A percentile compares a stretch with the other conserved stretches of the same genome.
Evolutionary conservation across 1,140 invertebrate species (phyloP).

Genomic region (Drosophila parvula): DNA sequence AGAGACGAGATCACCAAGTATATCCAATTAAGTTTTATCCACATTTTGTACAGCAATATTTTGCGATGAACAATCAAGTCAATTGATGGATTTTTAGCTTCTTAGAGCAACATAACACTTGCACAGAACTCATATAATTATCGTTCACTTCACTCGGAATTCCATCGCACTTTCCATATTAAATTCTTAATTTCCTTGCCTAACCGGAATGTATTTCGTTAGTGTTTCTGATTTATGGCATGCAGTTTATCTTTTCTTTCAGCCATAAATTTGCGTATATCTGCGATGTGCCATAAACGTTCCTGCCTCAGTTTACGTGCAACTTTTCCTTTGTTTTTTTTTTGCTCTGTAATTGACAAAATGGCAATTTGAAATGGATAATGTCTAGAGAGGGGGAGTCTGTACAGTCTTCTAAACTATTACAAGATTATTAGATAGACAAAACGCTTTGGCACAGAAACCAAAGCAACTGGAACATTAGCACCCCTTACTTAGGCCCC

Average conservation of each 20-base stretch:
- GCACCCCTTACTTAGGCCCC: slow-evolving; percentile 34
- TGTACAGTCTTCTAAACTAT: slow-evolving; percentile 60
- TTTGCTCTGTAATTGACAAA: slow-evolving; percentile 36
- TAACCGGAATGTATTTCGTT: slow-evolving; percentile 1
- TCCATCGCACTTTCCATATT: slow-evolving; percentile 19
- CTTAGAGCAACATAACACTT: slow-evolving; percentile 46
- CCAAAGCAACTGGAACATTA: slow-evolving; percentile 82
- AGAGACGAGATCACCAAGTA: slow-evolving; percentile 41
- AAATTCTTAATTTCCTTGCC: slow-evolving; percentile 8
- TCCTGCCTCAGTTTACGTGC: slow-evolving; percentile 50
- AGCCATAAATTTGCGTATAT: slow-evolving; percentile 50
- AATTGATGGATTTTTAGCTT: slow-evolving; percentile 23
- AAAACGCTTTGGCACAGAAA: slow-evolving; percentile 81
- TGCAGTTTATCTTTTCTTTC: neutral
- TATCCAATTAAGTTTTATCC: slow-evolving; percentile 53
- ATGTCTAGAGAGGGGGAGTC: slow-evolving; percentile 24
- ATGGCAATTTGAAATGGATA: slow-evolving; percentile 58
- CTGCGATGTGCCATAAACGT: slow-evolving; percentile 64
- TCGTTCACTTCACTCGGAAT: slow-evolving; percentile 24
- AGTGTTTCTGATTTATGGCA: slow-evolving; percentile 1
- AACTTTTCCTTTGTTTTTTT: slow-evolving; percentile 39
- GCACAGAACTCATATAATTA: slow-evolving; percentile 2
- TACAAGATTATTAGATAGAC: slow-evolving; percentile 78
- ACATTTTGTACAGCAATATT: slow-evolving; percentile 53
- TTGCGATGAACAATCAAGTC: neutral